phyloP scores from a whole-genome alignment of 2,888 invertebrate species.

The Petrolisthes cinctipes region DNA sequence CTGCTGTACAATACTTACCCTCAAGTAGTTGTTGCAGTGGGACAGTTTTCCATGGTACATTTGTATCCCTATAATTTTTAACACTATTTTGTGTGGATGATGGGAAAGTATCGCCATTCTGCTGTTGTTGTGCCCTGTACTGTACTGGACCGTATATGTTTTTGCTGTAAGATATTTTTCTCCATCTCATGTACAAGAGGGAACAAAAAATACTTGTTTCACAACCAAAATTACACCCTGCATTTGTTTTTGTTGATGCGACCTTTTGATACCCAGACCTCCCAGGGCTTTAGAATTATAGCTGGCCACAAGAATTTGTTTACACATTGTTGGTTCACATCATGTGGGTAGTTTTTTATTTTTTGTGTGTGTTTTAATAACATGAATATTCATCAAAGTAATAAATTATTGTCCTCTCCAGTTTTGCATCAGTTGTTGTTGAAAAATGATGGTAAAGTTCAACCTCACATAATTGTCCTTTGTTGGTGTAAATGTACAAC shows the following conservation, averaged over 20 bases:
- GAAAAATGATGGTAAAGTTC: no score
- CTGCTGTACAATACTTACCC: not conserved
- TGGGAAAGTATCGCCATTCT: not conserved
- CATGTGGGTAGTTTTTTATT: no score
- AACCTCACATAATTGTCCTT: no score
- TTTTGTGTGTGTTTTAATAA: no score
- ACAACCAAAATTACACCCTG: not conserved
- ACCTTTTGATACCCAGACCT: not conserved
- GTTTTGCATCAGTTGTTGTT: no score
- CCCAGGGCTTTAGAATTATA: not conserved
- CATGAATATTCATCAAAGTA: no score
- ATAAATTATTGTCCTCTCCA: no score
- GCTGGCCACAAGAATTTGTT: no score
- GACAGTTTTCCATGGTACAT: not conserved
- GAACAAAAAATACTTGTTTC: not conserved
- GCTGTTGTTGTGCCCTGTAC: not conserved
- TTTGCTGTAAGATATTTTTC: constrained; percentile 27
- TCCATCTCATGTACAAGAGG: not conserved
- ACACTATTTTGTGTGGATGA: not conserved
- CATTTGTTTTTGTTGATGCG: not conserved
- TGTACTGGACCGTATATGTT: not conserved
- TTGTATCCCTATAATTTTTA: not conserved
- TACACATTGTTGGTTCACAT: no score
- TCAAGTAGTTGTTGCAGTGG: not conserved
- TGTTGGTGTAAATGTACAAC: no score